Evolutionary conservation across 1,140 invertebrate genomes (phyloP).

Genomic region (Tribolium castaneum): DNA sequence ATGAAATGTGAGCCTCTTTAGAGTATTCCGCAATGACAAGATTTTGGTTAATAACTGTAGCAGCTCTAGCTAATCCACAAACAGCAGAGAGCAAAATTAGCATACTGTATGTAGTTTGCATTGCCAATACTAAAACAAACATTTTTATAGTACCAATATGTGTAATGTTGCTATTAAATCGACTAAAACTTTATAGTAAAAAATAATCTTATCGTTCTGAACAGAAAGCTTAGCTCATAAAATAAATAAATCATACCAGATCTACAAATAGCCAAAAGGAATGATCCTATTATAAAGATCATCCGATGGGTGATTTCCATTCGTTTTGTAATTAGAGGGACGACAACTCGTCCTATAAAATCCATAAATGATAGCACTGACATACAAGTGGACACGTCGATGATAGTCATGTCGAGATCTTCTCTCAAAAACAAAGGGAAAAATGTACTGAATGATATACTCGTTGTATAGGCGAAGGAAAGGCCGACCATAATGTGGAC

Average conservation of each 20-base stretch:
- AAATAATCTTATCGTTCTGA: neutral
- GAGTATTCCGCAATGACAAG: constrained; percentile 76
- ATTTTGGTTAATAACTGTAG: constrained; percentile 77
- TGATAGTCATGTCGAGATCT: constrained; percentile 66
- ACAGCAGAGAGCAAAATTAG: constrained; percentile 67
- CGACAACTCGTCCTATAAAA: constrained; percentile 71
- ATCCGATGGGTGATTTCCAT: constrained; percentile 69
- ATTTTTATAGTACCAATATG: constrained; percentile 11
- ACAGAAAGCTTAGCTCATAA: constrained; percentile 14
- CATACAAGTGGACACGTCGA: constrained; percentile 73
- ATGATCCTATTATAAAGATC: constrained; percentile 67
- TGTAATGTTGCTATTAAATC: neutral
- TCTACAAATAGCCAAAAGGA: constrained; percentile 62
- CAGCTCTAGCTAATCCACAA: constrained; percentile 72
- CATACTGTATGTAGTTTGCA: constrained; percentile 64
- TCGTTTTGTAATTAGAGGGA: constrained; percentile 74
- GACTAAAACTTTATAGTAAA: constrained; percentile 10
- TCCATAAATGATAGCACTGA: constrained; percentile 73
- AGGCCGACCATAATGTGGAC: constrained; percentile 74
- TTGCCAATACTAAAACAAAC: constrained; percentile 65
- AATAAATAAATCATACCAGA: constrained; percentile 62
- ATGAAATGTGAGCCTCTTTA: constrained; percentile 70
- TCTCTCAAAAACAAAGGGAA: constrained; percentile 74
- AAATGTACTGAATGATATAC: constrained; percentile 77
- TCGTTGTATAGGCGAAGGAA: constrained; percentile 73